A percentile compares a stretch with the other conserved stretches of the same genome.
Evolutionary conservation across 2,888 invertebrate species (phyloP).

Genomic region (Sepiola atlantica): DNA sequence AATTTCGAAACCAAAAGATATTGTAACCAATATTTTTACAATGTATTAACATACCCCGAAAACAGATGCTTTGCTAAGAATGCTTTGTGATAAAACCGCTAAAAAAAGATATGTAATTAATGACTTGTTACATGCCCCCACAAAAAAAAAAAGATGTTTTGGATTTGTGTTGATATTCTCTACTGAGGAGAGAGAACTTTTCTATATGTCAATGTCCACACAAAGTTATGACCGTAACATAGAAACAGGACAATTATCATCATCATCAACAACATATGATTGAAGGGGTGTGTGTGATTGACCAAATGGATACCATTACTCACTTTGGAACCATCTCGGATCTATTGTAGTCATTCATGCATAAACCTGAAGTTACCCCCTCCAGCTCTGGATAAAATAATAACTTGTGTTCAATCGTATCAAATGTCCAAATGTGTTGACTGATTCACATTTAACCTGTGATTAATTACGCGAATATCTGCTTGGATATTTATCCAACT

Average conservation of each 20-base stretch:
- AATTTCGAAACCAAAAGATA: background rate
- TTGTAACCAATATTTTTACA: background rate
- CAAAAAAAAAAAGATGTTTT: background rate
- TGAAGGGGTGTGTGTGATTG: too few species aligned
- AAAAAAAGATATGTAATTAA: too few species aligned
- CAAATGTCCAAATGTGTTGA: background rate
- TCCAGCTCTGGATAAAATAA: too few species aligned
- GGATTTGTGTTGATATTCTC: background rate
- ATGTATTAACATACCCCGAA: background rate
- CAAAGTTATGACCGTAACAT: background rate
- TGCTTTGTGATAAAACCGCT: background rate
- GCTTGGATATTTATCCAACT: background rate
- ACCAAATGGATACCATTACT: too few species aligned
- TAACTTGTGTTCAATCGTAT: too few species aligned
- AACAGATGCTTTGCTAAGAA: background rate
- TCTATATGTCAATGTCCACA: background rate
- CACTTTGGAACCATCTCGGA: too few species aligned
- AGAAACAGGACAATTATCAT: background rate
- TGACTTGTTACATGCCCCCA: too few species aligned
- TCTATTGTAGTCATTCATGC: too few species aligned
- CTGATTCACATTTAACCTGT: background rate
- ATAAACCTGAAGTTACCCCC: too few species aligned
- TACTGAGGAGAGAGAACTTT: background rate
- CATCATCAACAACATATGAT: too few species aligned
- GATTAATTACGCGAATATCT: background rate